Conservation (phyloP, 92 coral and sea anemone species). For the Heliopora coerulea region DNA sequence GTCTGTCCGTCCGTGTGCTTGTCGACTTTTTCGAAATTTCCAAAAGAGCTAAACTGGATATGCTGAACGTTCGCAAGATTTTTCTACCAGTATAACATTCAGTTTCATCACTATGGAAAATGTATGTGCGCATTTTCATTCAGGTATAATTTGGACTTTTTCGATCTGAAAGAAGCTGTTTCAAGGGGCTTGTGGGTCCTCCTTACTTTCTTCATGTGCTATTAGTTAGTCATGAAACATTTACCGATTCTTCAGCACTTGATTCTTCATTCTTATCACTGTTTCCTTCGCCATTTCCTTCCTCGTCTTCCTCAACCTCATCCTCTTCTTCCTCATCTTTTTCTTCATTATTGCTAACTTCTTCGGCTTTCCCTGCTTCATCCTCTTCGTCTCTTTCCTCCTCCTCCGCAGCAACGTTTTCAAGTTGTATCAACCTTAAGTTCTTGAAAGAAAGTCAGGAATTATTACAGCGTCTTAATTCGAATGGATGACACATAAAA, state of each 20-base stretch:
- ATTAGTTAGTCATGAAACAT: no score
- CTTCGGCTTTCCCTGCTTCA: constrained; percentile 50
- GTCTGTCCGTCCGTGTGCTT: no score
- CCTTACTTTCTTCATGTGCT: no score
- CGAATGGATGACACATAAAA: not conserved
- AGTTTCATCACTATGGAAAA: no score
- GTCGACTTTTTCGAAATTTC: no score
- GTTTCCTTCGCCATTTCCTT: constrained; percentile 32
- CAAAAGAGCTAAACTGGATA: no score
- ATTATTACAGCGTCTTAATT: not conserved
- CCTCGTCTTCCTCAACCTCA: constrained; percentile 30
- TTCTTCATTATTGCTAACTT: constrained; percentile 52
- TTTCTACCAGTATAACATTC: no score
- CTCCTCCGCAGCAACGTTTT: constrained; percentile 68
- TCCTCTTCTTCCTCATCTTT: constrained; percentile 53
- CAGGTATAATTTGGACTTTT: no score
- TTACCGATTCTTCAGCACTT: constrained; percentile 54
- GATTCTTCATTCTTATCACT: constrained; percentile 57
- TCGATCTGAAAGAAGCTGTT: no score
- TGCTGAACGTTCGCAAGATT: no score
- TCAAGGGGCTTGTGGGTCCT: no score
- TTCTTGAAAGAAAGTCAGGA: constrained; percentile 43
- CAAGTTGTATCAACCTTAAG: constrained; percentile 73
- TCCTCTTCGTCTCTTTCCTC: constrained; percentile 80
- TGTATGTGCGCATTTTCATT: no score